phyloP scores from a whole-genome alignment of 2,113 vertebrate species.

The Atlantisia rogersi region DNA sequence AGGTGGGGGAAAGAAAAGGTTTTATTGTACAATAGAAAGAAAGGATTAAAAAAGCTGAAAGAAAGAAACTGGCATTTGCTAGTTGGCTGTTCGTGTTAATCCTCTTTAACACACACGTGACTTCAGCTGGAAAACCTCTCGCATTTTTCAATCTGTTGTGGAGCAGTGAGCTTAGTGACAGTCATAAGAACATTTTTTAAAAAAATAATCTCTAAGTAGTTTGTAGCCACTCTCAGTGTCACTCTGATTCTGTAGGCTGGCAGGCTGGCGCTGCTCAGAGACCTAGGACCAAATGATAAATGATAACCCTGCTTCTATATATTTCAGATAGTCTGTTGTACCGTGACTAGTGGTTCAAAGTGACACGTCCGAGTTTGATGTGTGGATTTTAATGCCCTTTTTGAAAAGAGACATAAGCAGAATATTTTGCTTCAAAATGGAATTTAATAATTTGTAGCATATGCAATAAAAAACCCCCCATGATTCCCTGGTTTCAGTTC shows the following conservation, averaged over 20 bases:
- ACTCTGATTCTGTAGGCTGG: background rate
- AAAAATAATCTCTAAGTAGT: background rate
- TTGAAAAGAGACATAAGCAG: background rate
- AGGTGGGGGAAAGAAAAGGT: background rate
- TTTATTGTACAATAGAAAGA: background rate
- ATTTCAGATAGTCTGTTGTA: background rate
- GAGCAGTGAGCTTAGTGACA: background rate
- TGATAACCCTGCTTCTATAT: background rate
- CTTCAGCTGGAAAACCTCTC: slow-evolving; percentile 32
- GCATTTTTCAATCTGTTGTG: slow-evolving; percentile 8
- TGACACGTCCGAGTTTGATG: background rate
- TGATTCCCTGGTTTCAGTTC: background rate
- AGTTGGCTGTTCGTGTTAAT: slow-evolving; percentile 38
- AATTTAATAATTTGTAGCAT: background rate
- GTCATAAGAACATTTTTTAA: background rate
- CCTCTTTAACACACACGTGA: slow-evolving; percentile 46
- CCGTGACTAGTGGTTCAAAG: background rate
- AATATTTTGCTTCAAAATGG: background rate
- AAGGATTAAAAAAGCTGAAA: slow-evolving; percentile 4
- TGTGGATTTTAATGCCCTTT: background rate
- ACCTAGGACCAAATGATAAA: background rate
- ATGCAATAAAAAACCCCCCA: background rate
- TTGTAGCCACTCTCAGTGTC: slow-evolving; percentile 8
- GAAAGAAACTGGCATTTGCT: background rate
- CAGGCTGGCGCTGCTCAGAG: background rate